These are phyloP conservation scores for Oryzias javanicus DNA, from an alignment of 2,113 vertebrate genomes.

Conservation along the genomic window DNA sequence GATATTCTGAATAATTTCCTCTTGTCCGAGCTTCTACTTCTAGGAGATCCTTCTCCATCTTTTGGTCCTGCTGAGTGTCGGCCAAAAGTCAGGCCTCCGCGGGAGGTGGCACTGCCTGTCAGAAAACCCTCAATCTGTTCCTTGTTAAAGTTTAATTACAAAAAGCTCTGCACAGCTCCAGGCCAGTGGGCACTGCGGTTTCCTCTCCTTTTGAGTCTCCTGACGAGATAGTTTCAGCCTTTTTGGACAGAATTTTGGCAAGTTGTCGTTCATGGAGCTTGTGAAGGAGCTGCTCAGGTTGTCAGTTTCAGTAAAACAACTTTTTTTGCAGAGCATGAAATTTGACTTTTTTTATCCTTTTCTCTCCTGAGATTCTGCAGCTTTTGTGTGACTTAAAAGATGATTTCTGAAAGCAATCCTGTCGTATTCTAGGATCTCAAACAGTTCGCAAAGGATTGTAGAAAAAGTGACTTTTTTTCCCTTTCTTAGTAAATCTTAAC, in stretches of 20 bases:
- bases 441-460: too few relatives aligned
- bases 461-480: background rate
- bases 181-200: conserved; percentile 32
- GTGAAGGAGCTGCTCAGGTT: conserved; percentile 10
- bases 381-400: background rate
- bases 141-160: conserved; percentile 63
- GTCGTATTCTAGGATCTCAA: too few relatives aligned
- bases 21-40: background rate
- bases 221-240: conserved; percentile 36
- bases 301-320: conserved; percentile 27
- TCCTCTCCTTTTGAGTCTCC: conserved; percentile 44
- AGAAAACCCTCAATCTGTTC: conserved; percentile 39
- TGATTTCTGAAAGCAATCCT: too few relatives aligned
- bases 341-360: background rate
- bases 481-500: conserved; percentile 11
- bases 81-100: conserved; percentile 22
- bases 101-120: conserved; percentile 32
- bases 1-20: background rate
- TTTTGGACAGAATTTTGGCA: conserved; percentile 37
- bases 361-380: background rate
- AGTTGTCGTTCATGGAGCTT: background rate
- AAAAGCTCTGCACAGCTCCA: background rate
- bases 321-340: background rate
- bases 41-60: background rate
- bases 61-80: conserved; percentile 22